A percentile compares a stretch with the other conserved stretches of the same genome.
These are phyloP conservation scores for Bombus superbus DNA, from an alignment of 1,140 invertebrate species.

Conservation along the genomic window DNA sequence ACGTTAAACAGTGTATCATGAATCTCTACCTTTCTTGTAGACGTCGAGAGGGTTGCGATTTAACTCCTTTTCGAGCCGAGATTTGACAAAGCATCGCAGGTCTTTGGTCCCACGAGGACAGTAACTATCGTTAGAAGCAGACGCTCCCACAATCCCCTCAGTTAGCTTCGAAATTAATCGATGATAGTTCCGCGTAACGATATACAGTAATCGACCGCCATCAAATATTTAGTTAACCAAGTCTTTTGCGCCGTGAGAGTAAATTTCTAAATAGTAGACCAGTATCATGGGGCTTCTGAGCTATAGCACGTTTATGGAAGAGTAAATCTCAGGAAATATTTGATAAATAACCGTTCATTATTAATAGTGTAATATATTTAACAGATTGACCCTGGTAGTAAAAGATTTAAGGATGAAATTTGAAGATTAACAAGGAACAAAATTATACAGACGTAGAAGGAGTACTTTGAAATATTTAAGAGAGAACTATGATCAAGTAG, in stretches of 20 bases:
- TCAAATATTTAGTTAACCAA: conserved; percentile 26
- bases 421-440: not conserved
- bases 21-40: not conserved
- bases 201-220: conserved; percentile 17
- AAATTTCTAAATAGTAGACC: not conserved
- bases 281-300: not conserved
- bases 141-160: conserved; percentile 7
- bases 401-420: not conserved
- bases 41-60: not conserved
- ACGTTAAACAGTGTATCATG: conserved; percentile 5
- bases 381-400: not conserved
- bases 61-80: not conserved
- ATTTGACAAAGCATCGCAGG: conserved; percentile 31
- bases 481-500: no score
- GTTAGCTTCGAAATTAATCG: conserved; percentile 34
- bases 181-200: conserved; percentile 27
- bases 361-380: not conserved
- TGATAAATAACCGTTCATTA: no score
- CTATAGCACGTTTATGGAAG: not conserved
- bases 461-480: not conserved
- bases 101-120: not conserved
- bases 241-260: not conserved
- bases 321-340: not conserved
- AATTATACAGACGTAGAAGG: not conserved
- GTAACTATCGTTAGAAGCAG: not conserved